Conservation (phyloP, 1,140 invertebrate species). For the Cotesia chilonis region DNA sequence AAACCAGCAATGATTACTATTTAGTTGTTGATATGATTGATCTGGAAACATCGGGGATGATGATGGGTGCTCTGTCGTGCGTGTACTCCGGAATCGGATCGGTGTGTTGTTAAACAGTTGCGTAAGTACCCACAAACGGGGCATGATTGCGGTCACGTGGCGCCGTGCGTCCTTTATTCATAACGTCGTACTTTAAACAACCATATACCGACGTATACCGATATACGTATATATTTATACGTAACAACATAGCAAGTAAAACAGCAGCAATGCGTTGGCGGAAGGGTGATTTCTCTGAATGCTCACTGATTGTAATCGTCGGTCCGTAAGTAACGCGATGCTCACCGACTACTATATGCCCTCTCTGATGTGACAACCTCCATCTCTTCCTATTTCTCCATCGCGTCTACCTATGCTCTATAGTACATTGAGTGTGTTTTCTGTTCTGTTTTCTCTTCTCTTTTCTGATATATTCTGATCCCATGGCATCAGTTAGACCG, state of each 20-base stretch:
- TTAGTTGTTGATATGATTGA: no score
- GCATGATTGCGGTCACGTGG: constrained; percentile 65
- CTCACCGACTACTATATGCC: neutral
- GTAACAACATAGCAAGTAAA: constrained; percentile 35
- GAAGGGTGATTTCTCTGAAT: constrained; percentile 62
- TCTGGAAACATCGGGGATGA: no score
- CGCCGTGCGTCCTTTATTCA: constrained; percentile 53
- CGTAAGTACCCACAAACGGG: constrained; percentile 60
- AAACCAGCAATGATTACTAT: no score
- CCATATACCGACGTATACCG: constrained; percentile 13
- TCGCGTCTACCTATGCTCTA: no score
- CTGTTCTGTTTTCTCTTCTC: no score
- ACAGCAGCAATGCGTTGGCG: constrained; percentile 45
- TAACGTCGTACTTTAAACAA: no score
- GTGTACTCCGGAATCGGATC: constrained; percentile 27
- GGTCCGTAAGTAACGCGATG: constrained; percentile 60
- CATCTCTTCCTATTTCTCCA: neutral
- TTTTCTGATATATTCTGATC: no score
- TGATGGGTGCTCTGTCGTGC: no score
- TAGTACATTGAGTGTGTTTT: no score
- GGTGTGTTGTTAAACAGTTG: constrained; percentile 57
- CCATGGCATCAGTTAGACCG: no score
- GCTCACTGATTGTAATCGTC: constrained; percentile 64
- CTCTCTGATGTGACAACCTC: neutral
- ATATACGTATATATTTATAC: constrained; percentile 26